phyloP scores from a whole-genome alignment of 2,113 vertebrate genomes.

The Muscicapa adusta region DNA sequence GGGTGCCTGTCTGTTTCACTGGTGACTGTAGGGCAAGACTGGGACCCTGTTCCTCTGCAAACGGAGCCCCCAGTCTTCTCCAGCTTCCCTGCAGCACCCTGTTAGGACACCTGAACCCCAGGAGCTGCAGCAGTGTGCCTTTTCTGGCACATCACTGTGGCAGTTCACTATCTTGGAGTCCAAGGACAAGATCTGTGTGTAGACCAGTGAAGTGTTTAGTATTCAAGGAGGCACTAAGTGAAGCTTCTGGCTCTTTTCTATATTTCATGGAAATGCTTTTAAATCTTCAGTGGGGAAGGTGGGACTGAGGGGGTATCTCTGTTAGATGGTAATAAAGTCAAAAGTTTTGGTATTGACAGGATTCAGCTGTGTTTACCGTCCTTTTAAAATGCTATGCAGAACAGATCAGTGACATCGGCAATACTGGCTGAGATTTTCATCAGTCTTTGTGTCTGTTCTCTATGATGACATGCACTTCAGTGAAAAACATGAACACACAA shows the following conservation, averaged over 20 bases:
- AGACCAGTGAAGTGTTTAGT: not conserved
- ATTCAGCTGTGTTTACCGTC: not conserved
- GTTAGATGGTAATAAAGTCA: not conserved
- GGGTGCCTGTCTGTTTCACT: not conserved
- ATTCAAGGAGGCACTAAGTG: not conserved
- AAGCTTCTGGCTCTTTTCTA: not conserved
- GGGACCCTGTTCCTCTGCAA: not conserved
- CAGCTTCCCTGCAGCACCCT: not conserved
- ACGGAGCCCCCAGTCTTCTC: fast-evolving
- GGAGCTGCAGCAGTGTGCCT: not conserved
- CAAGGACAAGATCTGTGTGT: fast-evolving
- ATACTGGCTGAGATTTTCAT: not conserved
- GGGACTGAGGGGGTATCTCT: not conserved
- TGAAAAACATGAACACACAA: not conserved
- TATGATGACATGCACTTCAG: not conserved
- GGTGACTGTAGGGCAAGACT: fast-evolving
- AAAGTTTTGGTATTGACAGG: not conserved
- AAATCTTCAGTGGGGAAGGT: not conserved
- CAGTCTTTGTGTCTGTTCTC: not conserved
- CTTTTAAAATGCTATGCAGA: not conserved
- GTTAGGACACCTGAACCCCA: not conserved
- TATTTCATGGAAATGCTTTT: not conserved
- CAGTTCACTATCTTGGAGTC: fast-evolving
- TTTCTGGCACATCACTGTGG: fast-evolving
- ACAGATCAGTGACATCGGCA: not conserved